Base-by-base conservation (phyloP, 2,113 vertebrate genomes). In the Pelobates fuscus region DNA sequence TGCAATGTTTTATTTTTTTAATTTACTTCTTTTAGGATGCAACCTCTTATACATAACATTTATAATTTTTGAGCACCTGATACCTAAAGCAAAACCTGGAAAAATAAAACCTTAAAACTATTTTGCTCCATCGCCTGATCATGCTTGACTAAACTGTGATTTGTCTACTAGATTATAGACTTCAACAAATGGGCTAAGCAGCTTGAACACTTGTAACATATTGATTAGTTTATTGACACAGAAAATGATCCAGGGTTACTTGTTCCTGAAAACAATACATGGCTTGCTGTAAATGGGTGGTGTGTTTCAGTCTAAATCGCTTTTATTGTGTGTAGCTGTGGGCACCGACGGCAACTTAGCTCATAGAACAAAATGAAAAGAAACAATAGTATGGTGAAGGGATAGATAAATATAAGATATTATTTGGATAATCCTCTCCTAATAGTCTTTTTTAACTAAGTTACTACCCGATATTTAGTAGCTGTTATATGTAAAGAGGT, bases 151-250 rank as follows among this genome's bases (percentile, higher is more conserved):
- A 77, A 77, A 77, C 55, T 68, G 72, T 75, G 72, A 75, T 75
- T 75, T 75, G 73, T 77, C 73, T 68, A 77, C 73, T 68, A 77
- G 73, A 68, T 77, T 77, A 77, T 77, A 77, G 73, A 77, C 73
- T 77, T 68, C 65, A 60, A 77, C 65, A 77, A 77, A 77, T 67
- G 64, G 73, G 55, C 73, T 77, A 77, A 77, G 65, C 73, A 77
- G 73, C 73, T 77, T 61, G 73, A 77, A 43, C 73, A 77, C 73
- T 68, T 77, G 73, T 77, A 77, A 77, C 73, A 14, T 77, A 77
- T 77, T 77, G 73, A 77, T 77, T 77, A 55, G 64, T 68, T 67
- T 77, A 77, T 77, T 77, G 73, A 77, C 73, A 77, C 65, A 77
- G 73, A 77, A 77, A 77, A 77, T 61, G 65, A 77, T 77, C 65